These are phyloP conservation scores for Epinephelus moara DNA, from an alignment of 2,113 vertebrate species.

Conservation along the genomic window DNA sequence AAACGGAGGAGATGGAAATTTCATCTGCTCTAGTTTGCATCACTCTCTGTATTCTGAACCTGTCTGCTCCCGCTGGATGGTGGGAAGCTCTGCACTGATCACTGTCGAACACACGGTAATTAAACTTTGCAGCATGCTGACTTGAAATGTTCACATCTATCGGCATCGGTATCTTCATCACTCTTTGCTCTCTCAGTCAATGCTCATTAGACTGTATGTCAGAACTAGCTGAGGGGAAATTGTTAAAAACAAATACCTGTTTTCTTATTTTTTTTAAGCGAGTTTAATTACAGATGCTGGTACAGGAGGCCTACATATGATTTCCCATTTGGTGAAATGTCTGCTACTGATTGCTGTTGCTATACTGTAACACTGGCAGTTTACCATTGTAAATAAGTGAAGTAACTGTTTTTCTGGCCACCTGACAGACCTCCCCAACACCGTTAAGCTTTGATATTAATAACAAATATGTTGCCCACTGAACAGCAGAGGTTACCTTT, in stretches of 20 bases:
- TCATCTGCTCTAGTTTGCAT: slow-evolving; percentile 14
- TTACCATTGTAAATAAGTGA: too few relatives aligned
- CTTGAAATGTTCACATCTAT: neutral
- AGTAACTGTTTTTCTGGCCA: too few relatives aligned
- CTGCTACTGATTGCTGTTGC: neutral
- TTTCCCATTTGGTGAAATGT: neutral
- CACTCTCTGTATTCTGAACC: neutral
- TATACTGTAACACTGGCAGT: neutral
- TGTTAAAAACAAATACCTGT: neutral
- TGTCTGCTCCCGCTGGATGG: neutral
- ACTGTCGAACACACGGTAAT: neutral
- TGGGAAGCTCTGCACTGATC: slow-evolving; percentile 3
- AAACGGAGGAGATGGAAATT: slow-evolving; percentile 23
- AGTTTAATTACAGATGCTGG: neutral
- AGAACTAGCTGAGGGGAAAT: neutral
- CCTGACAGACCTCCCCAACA: too few relatives aligned
- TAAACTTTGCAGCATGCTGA: neutral
- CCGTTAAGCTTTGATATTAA: too few relatives aligned
- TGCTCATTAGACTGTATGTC: neutral
- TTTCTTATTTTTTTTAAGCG: neutral
- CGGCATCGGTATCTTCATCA: neutral
- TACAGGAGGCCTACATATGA: neutral
- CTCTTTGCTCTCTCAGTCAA: neutral
- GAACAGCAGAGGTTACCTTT: too few relatives aligned
- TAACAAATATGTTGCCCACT: too few relatives aligned